Evolutionary conservation across 2,888 invertebrate genomes (phyloP), one percentile per base, ranked within the genome.

Genomic region (Galerucella calmariensis): DNA sequence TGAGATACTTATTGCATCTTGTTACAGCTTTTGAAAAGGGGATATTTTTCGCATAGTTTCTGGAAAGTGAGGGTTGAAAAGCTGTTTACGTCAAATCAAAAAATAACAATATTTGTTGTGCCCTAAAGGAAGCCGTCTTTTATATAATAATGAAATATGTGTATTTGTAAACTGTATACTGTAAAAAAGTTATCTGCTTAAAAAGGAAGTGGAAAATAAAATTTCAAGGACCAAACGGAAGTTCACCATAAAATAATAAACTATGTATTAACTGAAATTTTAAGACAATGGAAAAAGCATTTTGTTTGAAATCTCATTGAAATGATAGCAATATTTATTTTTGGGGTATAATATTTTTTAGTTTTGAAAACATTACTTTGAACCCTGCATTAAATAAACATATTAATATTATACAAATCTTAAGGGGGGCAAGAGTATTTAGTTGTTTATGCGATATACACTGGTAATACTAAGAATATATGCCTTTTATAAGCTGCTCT

Each of bases 151-250:
- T 56, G 16, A 56, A 9, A 56, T 11, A 56, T 20, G n/a, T 12
- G 12, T 12, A 12, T 12, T 12, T 14, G 44, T 27, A 41, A n/a
- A n/a, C n/a, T n/a, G n/a, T n/a, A 70, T 67, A 70, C 67, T 67
- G 56, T 74, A 74, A 61, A n/a, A n/a, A n/a, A n/a, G 67, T 58
- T 61, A 51, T 66, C 58, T 73, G 48, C 27, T 72, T 63, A 67
- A 73, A 74, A 62, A 77, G 78, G 78, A 78, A 78, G 77, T 77
- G 69, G 65, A 74, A 75, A 78, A 77, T 78, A 78, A 78, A 78
- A 77, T 46, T 44, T 63, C 73, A 73, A 76, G 74, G 71, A 53
- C 69, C 74, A 71, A 75, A 75, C 75, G 78, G 78, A 78, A 78
- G 73, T 58, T 70, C 56, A 67, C 75, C 77, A 76, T 78, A 78